phyloP scores from a whole-genome alignment of 2,797 vertebrate species.

The Oreochromis grahami region DNA sequence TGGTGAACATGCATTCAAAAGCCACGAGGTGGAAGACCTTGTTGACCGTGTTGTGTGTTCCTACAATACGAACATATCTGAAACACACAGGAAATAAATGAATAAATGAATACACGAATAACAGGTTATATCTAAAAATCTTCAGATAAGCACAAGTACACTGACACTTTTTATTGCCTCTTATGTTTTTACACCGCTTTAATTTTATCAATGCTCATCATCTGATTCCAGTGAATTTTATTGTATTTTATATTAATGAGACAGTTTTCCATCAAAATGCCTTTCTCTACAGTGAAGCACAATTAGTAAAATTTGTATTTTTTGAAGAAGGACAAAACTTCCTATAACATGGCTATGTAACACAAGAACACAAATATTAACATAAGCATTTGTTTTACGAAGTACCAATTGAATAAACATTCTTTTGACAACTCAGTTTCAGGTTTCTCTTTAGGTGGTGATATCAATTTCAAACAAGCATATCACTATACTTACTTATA shows the following conservation, averaged over 20 bases:
- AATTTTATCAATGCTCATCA: neutral
- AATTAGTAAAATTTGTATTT: neutral
- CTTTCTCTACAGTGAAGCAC: neutral
- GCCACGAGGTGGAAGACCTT: conserved; percentile 99
- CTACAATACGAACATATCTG: conserved; percentile 96
- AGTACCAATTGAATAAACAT: neutral
- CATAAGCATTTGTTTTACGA: neutral
- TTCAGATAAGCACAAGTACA: neutral
- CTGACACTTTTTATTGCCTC: neutral
- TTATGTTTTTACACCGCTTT: neutral
- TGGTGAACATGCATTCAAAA: conserved; percentile 97
- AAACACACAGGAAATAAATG: neutral
- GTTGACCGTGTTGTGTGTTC: conserved; percentile 98
- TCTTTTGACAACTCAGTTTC: neutral
- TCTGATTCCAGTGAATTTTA: neutral
- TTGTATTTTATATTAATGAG: neutral
- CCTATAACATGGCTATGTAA: neutral
- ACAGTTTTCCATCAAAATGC: neutral
- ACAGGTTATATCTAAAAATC: neutral
- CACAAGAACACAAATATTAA: neutral
- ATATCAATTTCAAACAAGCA: neutral
- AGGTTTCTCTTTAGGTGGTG: neutral
- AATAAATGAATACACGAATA: neutral
- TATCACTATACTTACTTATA: neutral
- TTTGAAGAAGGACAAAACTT: neutral